Percentiles rank a stretch among this genome's conserved stretches.
Evolutionary conservation across 1,140 invertebrate species (phyloP).

Genomic region (Bombus turneri): DNA sequence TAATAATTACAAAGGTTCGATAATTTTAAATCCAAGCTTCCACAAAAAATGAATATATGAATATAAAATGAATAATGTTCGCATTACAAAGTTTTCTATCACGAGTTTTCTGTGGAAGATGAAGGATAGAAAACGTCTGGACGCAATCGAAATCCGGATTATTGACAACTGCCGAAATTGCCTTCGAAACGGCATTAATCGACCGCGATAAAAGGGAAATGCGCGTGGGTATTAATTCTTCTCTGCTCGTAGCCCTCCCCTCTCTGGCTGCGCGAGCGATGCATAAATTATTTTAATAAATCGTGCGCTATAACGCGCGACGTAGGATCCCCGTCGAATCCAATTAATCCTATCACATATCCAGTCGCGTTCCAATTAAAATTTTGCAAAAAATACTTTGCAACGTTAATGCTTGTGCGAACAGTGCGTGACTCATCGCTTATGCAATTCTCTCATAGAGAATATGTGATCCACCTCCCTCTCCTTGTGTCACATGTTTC

Average conservation of each 20-base stretch:
- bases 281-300: conserved; percentile 48
- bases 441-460: conserved; percentile 36
- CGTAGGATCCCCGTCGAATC: conserved; percentile 39
- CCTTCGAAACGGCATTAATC: conserved; percentile 33
- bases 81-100: too few relatives aligned
- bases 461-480: background rate
- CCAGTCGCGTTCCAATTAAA: conserved; percentile 42
- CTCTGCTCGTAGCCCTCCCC: background rate
- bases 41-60: too few relatives aligned
- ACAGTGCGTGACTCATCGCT: conserved; percentile 31
- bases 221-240: conserved; percentile 35
- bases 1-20: too few relatives aligned
- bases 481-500: background rate
- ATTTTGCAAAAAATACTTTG: conserved; percentile 40
- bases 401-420: conserved; percentile 38
- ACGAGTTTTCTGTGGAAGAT: too few relatives aligned
- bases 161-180: background rate
- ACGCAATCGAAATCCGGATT: background rate
- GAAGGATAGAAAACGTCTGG: background rate
- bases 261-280: background rate
- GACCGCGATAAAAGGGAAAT: conserved; percentile 33
- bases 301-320: conserved; percentile 25
- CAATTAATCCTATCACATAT: conserved; percentile 47
- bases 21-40: too few relatives aligned
- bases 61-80: too few relatives aligned